A percentile compares a stretch with the other conserved stretches of the same genome.
Evolutionary conservation across 1,140 invertebrate genomes (phyloP).

Genomic region (Globodera rostochiensis): DNA sequence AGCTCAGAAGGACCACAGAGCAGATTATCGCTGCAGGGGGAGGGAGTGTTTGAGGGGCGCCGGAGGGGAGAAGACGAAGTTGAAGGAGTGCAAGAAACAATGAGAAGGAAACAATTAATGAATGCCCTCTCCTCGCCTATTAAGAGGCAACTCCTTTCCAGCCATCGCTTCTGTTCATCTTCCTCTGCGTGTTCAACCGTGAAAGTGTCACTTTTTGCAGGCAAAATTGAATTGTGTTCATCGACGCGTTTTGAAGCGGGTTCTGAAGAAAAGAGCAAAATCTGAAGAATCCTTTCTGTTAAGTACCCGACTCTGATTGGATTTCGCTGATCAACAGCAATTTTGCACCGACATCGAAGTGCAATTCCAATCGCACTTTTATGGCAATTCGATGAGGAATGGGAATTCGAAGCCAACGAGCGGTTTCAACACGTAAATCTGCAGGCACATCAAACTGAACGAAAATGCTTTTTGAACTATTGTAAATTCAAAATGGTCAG

Average conservation of each 20-base stretch:
- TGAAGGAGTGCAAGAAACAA: not conserved
- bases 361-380: conserved; percentile 38
- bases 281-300: not conserved
- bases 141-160: not conserved
- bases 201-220: not conserved
- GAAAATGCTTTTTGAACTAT: too few relatives aligned
- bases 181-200: not conserved
- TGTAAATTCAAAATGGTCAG: not conserved
- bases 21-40: not conserved
- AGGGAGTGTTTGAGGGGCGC: not conserved
- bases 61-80: not conserved
- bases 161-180: not conserved
- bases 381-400: conserved; percentile 40
- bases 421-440: conserved; percentile 33
- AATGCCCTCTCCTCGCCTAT: not conserved
- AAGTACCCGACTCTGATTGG: conserved; percentile 40
- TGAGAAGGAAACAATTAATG: not conserved
- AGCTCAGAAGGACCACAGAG: conserved; percentile 1
- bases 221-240: not conserved
- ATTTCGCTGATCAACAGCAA: conserved; percentile 51
- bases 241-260: not conserved
- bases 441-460: conserved; percentile 38
- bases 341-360: conserved; percentile 39
- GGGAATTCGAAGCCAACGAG: conserved; percentile 49
- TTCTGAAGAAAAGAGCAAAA: not conserved